phyloP scores from a whole-genome alignment of 1,140 invertebrate genomes.

The Caligus rogercresseyi region DNA sequence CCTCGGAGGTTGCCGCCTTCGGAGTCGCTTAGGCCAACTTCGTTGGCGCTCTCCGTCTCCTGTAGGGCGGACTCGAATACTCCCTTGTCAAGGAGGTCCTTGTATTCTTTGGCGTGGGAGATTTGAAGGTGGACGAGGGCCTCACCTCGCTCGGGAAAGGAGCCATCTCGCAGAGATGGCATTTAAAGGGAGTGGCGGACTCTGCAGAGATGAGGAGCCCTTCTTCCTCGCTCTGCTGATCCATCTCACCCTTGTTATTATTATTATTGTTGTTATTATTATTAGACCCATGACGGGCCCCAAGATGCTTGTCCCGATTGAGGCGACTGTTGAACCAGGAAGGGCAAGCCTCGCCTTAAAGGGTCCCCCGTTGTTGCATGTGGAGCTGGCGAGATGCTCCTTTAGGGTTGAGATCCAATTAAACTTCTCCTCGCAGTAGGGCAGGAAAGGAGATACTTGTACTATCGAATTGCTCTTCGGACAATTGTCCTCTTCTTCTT shows the following conservation, averaged over 20 bases:
- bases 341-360: conserved; percentile 81
- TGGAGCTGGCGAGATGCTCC: conserved; percentile 77
- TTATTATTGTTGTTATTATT: conserved; percentile 25
- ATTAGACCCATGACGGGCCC: conserved; percentile 63
- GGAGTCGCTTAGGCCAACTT: conserved; percentile 3
- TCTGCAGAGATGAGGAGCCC: conserved; percentile 55
- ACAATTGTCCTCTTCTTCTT: conserved; percentile 25
- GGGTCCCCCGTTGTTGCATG: conserved; percentile 67
- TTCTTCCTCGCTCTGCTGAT: conserved; percentile 54
- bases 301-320: conserved; percentile 81
- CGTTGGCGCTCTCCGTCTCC: not conserved
- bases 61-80: conserved; percentile 17
- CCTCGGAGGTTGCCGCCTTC: conserved; percentile 32
- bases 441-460: conserved; percentile 29
- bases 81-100: conserved; percentile 23
- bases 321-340: conserved; percentile 89
- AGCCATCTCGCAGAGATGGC: conserved; percentile 68
- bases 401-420: conserved; percentile 86
- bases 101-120: conserved; percentile 41
- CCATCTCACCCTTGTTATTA: conserved; percentile 27
- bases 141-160: conserved; percentile 53
- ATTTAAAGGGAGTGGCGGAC: conserved; percentile 58
- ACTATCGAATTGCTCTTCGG: conserved; percentile 26
- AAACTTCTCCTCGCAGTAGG: conserved; percentile 76
- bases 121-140: conserved; percentile 60